Conservation (phyloP, 1,140 invertebrate species). For the Drosophila willistoni region DNA sequence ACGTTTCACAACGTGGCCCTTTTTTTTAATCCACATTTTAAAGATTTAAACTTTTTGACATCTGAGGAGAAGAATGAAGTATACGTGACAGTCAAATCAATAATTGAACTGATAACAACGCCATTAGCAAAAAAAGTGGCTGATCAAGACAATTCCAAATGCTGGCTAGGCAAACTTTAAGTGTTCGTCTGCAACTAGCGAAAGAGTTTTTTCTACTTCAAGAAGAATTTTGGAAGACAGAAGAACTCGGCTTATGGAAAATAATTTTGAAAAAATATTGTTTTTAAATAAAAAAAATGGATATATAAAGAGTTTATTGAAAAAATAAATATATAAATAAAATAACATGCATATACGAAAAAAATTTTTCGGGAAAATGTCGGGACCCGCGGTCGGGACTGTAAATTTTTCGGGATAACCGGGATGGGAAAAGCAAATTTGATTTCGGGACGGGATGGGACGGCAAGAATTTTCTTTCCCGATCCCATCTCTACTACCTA, state of each 20-base stretch:
- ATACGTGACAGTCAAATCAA: background rate
- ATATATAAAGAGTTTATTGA: conserved; percentile 1
- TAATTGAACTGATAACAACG: conserved; percentile 4
- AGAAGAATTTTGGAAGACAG: conserved; percentile 4
- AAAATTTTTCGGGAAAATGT: background rate
- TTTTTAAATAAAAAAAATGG: background rate
- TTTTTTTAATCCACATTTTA: conserved; percentile 3
- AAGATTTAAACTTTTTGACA: conserved; percentile 8
- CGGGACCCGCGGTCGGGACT: conserved; percentile 4
- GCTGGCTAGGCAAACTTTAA: conserved; percentile 4
- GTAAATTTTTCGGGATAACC: conserved; percentile 4
- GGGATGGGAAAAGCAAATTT: conserved; percentile 6
- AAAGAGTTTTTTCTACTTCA: conserved; percentile 9
- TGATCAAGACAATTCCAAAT: background rate
- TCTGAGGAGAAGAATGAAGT: conserved; percentile 8
- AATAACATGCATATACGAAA: conserved; percentile 3
- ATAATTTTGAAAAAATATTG: background rate
- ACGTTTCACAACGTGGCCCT: conserved; percentile 12
- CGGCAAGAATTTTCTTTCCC: background rate
- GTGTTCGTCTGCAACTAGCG: background rate
- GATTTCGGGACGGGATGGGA: background rate
- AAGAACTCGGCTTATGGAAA: background rate
- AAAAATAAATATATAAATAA: conserved; percentile 2
- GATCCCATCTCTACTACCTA: background rate
- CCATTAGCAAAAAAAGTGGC: conserved; percentile 8